Conservation (phyloP, 2,797 vertebrate species). For the Cephalopachus bancanus region DNA sequence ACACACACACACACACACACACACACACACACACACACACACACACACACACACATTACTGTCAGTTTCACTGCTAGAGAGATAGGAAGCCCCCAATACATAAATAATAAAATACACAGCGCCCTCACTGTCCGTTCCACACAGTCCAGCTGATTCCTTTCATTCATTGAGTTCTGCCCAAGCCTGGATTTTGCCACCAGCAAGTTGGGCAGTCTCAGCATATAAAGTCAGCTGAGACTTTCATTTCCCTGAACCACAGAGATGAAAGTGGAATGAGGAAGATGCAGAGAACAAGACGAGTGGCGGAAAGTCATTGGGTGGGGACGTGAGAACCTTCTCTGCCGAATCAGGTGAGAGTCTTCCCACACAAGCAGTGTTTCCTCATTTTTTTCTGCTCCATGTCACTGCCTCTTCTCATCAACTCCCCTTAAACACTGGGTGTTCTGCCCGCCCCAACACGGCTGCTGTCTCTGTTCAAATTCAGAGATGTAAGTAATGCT, state of each 20-base stretch:
- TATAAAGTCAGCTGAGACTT: background rate
- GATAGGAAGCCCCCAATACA: background rate
- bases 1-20: too few relatives aligned
- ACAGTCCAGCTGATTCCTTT: fast-evolving
- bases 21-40: too few relatives aligned
- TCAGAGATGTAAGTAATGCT: background rate
- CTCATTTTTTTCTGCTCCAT: fast-evolving
- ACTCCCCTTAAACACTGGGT: fast-evolving
- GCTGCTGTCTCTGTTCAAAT: background rate
- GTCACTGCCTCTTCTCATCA: background rate
- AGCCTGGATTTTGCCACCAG: background rate
- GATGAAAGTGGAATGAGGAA: background rate
- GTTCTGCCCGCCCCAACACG: background rate
- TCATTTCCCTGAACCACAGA: background rate
- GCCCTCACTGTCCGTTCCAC: fast-evolving
- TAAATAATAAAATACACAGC: background rate
- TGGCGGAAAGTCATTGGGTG: background rate
- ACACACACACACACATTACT: too few relatives aligned
- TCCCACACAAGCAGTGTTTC: background rate
- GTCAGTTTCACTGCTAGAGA: too few relatives aligned
- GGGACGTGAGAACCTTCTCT: background rate
- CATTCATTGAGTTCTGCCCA: background rate
- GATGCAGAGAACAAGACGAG: background rate
- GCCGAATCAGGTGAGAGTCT: background rate
- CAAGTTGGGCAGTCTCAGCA: background rate